Percentiles rank a stretch among this genome's conserved stretches.
Conservation (phyloP, 1,140 invertebrate genomes). For the Adelges cooleyi region DNA sequence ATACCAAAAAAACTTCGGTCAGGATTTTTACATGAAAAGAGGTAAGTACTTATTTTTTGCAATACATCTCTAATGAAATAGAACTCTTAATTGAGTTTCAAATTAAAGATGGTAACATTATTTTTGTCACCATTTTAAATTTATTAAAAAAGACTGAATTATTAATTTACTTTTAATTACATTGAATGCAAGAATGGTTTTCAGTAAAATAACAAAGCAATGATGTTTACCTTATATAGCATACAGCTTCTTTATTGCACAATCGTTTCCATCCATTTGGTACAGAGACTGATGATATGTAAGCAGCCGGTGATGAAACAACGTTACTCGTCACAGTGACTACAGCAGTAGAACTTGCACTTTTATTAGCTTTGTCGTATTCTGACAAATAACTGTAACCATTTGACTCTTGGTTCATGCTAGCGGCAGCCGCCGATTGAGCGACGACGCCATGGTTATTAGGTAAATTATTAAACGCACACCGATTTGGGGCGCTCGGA, state of each 20-base stretch:
- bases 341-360: conserved; percentile 3
- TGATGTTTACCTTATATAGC: conserved; percentile 23
- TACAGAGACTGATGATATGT: conserved; percentile 19
- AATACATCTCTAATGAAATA: no score
- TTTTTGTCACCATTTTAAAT: no score
- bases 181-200: no score
- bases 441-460: conserved; percentile 22
- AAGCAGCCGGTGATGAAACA: conserved; percentile 13
- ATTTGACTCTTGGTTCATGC: conserved; percentile 11
- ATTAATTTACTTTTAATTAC: no score
- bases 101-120: no score
- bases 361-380: background rate
- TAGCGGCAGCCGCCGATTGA: conserved; percentile 15
- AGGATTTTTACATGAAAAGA: no score
- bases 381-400: conserved; percentile 11
- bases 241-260: conserved; percentile 1
- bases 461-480: conserved; percentile 1
- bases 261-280: conserved; percentile 12
- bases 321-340: conserved; percentile 1
- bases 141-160: no score
- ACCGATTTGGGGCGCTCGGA: conserved; percentile 8
- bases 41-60: no score
- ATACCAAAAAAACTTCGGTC: no score
- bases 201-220: no score
- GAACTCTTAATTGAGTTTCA: no score